A percentile compares a stretch with the other conserved stretches of the same genome.
phyloP scores from a whole-genome alignment of 1,140 invertebrate species.

The Armadillidium nasatum region DNA sequence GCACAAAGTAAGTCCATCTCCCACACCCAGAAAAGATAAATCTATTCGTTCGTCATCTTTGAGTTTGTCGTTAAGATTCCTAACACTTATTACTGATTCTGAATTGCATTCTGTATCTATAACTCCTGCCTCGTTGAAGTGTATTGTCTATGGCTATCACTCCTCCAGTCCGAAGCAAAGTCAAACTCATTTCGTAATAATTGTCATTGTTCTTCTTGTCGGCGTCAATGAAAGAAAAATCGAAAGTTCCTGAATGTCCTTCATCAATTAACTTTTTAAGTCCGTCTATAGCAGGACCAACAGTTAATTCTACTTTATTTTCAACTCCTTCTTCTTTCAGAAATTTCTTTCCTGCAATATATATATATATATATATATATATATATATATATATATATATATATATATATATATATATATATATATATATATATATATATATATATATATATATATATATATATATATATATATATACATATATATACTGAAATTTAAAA shows the following conservation, averaged over 20 bases:
- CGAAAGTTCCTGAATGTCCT: constrained; percentile 50
- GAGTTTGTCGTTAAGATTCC: no score
- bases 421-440: no score
- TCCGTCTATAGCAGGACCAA: constrained; percentile 48
- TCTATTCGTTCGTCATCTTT: no score
- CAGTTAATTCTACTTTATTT: constrained; percentile 49
- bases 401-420: no score
- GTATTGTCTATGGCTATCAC: constrained; percentile 53
- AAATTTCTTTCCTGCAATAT: constrained; percentile 42
- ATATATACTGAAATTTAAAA: no score
- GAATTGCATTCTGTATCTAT: no score
- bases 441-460: no score
- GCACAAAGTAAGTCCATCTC: no score
- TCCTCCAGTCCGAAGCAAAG: constrained; percentile 49
- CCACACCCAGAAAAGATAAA: no score
- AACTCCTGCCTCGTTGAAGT: constrained; percentile 16
- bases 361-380: background rate
- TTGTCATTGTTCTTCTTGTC: constrained; percentile 51
- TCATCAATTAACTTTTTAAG: constrained; percentile 49
- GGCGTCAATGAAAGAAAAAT: constrained; percentile 55
- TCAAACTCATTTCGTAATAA: constrained; percentile 51
- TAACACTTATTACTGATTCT: no score
- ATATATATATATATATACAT: no score
- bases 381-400: background rate
- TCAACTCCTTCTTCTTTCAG: constrained; percentile 48